Evolutionary conservation across 2,113 vertebrate genomes (phyloP), one percentile per base, ranked within the genome.

Genomic region (Bos indicus): DNA sequence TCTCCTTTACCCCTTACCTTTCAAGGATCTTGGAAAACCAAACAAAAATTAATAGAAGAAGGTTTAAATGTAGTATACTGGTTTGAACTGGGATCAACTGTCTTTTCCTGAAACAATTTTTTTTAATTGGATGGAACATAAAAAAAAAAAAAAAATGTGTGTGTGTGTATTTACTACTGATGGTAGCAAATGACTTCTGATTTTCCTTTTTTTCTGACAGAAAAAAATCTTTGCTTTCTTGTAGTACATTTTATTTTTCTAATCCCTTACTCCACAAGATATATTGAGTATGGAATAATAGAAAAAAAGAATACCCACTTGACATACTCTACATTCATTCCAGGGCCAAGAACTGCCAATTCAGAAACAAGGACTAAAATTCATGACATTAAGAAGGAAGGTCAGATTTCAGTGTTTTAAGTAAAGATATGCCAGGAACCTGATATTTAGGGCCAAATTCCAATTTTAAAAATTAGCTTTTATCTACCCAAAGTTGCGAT

Each of bases 181-280:
- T 57, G 33, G 13, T 67, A 57, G 9, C n/a, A 95, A 88, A 96
- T 56, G 16, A 80, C 25, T 94, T 16, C 43, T 48, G 33, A n/a
- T 60, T 74, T 60, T 83, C 30, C 40, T 92, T 83, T 83, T 17
- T 89, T 91, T 88, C 59, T 96, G 30, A 52, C 36, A 57, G 56
- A 94, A 97, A 83, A 78, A 56, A 94, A 96, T 83, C 3, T 25
- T 71, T 62, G 28, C 33, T 94, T 90, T 90, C 28, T 93, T 91
- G 25, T 7, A 86, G 26, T 52, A 19, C 11, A 26, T 60, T 25
- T 12, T 23, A 54, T 23, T 15, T 26, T 82, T 36, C 15, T 57
- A 90, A 54, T 30, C 16, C 9, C 28, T 94, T 43, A 56, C 10
- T 87, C 46, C 30, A 14, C 57, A 59, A 89, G 46, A 86, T 26